Evolutionary conservation across 2,888 invertebrate species (phyloP).

Genomic region (Ischnura elegans): DNA sequence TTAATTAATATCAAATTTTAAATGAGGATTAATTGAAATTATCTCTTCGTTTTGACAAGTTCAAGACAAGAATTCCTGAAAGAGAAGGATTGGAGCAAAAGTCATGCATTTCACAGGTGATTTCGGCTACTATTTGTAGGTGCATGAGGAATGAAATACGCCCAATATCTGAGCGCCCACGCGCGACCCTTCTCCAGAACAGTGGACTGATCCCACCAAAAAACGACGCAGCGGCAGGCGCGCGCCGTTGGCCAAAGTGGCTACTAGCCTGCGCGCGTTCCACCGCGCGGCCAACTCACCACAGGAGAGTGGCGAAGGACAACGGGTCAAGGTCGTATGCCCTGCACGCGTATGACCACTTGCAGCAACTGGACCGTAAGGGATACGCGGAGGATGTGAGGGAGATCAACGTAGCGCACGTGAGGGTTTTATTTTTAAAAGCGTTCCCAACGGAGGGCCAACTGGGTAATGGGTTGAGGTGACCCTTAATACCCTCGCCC

Average conservation of each 20-base stretch:
- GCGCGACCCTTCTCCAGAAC: conserved; percentile 27
- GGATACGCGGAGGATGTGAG: not conserved
- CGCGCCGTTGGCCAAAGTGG: no score
- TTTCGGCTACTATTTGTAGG: no score
- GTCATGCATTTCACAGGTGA: not conserved
- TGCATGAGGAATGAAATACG: not conserved
- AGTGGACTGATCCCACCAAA: conserved; percentile 52
- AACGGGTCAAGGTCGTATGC: conserved; percentile 54
- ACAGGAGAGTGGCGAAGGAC: not conserved
- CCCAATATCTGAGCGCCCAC: not conserved
- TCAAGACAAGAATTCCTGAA: not conserved
- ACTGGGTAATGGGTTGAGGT: not conserved
- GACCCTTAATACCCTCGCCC: not conserved
- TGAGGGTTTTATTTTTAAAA: not conserved
- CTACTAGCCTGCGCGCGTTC: no score
- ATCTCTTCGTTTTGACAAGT: no score
- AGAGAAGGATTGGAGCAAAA: not conserved
- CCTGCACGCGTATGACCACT: conserved; percentile 18
- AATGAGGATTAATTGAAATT: no score
- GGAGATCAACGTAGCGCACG: not conserved
- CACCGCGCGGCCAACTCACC: no score
- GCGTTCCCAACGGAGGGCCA: no score
- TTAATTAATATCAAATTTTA: no score
- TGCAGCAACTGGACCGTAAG: not conserved
- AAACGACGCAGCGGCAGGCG: no score